Base-by-base conservation (phyloP, 2,113 vertebrate genomes). In the Callocephalon fimbriatum region DNA sequence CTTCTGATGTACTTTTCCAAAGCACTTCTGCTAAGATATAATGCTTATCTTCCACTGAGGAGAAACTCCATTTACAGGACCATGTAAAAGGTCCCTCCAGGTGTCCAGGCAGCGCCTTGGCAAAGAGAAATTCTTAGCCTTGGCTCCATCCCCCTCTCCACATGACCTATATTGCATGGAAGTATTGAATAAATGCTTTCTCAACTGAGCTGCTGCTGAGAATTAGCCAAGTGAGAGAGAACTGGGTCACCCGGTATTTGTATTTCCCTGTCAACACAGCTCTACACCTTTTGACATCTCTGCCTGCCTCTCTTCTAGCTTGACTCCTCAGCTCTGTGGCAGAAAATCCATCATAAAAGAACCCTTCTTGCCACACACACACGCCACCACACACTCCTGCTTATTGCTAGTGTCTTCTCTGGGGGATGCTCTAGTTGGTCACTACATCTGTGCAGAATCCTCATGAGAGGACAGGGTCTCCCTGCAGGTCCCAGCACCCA, bases 211-310 rank as follows among this genome's bases (percentile, higher is more conserved):
- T 61, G 62, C 58, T 68, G 62, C 18, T 51, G 67, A 65, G 66
- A 94, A 75, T 75, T 50, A 71, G 15, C 40, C 66, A 61, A 81
- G 38, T 47, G 74, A 88, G 73, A 85, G 47, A 27, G 21, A 92
- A 62, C 23, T 53, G 45, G 58, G 50, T 91, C 20, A 17, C 53
- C 58, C 47, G 59, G 13, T 70, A 47, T 73, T 93, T 86, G 26
- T 54, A 83, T 4, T 54, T 59, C 54, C 76, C 68, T 54, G 40
- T 61, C 63, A 73, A 48, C 37, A 70, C 29, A 72, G 20, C 27
- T 63, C 32, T 75, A 50, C 5, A 27, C 17, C 35, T 86, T 38
- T 23, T 61, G 54, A 53, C 22, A 71, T 42, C 19, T 66, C 72
- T 89, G 83, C 31, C n/a, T 5, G 5, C 23, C 42, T 70, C 45